These are phyloP conservation scores for Galagoides demidoff DNA, from an alignment of 2,797 vertebrate species.

Conservation along the genomic window DNA sequence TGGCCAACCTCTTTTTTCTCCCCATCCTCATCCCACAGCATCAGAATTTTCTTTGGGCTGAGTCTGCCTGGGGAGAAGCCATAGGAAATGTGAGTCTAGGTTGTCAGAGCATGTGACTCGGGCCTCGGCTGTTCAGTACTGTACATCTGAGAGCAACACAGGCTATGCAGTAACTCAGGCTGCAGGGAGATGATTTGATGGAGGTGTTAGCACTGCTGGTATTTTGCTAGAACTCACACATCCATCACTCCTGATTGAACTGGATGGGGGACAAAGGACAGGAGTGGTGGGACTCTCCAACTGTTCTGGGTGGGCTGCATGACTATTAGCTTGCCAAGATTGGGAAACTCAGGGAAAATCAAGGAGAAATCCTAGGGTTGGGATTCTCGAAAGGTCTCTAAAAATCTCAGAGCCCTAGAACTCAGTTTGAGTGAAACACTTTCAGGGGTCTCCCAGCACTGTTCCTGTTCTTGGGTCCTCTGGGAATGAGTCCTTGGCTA, in stretches of 20 bases:
- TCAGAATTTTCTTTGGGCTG: background rate
- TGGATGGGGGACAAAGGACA: fast-evolving
- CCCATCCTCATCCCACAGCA: background rate
- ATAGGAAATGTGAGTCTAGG: background rate
- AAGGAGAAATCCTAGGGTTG: background rate
- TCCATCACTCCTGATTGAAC: background rate
- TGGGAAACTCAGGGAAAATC: background rate
- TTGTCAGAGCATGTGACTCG: background rate
- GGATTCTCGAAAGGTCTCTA: background rate
- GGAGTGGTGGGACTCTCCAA: background rate
- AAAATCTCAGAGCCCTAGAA: background rate
- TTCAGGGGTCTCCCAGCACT: background rate
- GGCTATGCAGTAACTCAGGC: background rate
- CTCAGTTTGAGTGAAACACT: background rate
- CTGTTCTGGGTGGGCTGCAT: background rate
- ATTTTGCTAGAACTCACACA: background rate
- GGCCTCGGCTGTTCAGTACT: background rate
- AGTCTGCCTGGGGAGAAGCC: background rate
- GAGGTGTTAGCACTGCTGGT: background rate
- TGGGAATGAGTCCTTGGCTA: background rate
- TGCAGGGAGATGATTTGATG: background rate
- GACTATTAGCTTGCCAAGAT: background rate
- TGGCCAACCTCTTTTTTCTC: background rate
- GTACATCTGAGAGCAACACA: background rate
- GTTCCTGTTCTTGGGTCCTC: background rate